Evolutionary conservation across 2,113 vertebrate genomes (phyloP).

Genomic region (Eubucco bourcierii): DNA sequence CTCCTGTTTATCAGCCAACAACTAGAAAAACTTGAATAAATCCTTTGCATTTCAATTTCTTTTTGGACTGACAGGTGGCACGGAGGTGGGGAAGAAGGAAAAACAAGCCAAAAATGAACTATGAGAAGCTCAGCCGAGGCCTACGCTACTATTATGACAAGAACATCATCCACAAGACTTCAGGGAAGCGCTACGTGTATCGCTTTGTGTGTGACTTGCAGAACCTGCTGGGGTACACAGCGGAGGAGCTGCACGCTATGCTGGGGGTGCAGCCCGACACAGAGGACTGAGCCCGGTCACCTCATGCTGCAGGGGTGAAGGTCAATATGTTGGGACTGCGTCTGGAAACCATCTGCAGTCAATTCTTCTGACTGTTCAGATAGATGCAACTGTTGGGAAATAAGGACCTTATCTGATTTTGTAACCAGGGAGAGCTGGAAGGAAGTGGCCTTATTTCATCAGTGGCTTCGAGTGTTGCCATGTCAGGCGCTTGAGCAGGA

Average conservation of each 20-base stretch:
- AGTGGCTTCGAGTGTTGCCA: background rate
- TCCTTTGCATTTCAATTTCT: background rate
- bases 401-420: constrained; percentile 32
- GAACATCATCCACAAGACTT: constrained; percentile 92
- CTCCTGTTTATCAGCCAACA: background rate
- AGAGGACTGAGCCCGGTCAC: constrained; percentile 77
- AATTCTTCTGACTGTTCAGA: background rate
- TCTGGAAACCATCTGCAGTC: background rate
- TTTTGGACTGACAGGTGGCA: constrained; percentile 76
- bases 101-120: constrained; percentile 95
- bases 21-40: background rate
- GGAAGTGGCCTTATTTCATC: constrained; percentile 57
- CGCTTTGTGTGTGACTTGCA: constrained; percentile 91
- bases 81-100: constrained; percentile 89
- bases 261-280: constrained; percentile 87
- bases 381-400: constrained; percentile 21
- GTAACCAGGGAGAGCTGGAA: background rate
- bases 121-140: constrained; percentile 89
- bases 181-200: constrained; percentile 90
- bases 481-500: background rate
- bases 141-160: constrained; percentile 92
- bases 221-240: constrained; percentile 84
- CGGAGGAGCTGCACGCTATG: constrained; percentile 87
- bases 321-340: background rate
- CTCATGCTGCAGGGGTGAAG: background rate